phyloP scores from a whole-genome alignment of 37 sponge, comb jelly and placozoan genomes.

The Oscarella lobularis region DNA sequence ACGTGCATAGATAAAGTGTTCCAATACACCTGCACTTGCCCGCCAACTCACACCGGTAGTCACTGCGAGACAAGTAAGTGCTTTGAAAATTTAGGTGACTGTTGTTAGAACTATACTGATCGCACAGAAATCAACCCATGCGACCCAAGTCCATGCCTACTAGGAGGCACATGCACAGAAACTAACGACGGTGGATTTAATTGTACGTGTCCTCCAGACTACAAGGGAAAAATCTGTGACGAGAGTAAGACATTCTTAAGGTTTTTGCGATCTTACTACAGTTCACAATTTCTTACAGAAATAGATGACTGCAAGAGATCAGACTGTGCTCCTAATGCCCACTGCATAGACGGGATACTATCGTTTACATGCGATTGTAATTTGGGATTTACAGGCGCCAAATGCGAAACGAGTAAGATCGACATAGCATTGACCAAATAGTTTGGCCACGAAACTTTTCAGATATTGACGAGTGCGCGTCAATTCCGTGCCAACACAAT shows the following conservation, averaged over 20 bases:
- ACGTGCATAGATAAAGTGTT: neutral
- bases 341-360: neutral
- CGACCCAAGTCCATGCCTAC: too few relatives aligned
- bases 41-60: neutral
- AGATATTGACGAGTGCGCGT: neutral
- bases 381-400: neutral
- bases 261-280: too few relatives aligned
- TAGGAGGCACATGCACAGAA: too few relatives aligned
- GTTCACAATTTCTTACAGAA: too few relatives aligned
- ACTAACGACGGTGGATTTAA: too few relatives aligned
- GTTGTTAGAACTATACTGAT: too few relatives aligned
- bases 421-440: neutral
- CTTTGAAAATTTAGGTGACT: too few relatives aligned
- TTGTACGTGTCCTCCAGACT: too few relatives aligned
- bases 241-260: too few relatives aligned
- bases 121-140: too few relatives aligned
- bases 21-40: neutral
- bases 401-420: neutral
- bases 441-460: neutral
- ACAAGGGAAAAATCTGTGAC: too few relatives aligned
- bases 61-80: neutral
- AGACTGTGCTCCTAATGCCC: neutral
- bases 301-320: neutral
- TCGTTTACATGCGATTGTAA: neutral
- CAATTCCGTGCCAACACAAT: too few relatives aligned